These are phyloP conservation scores for Marmota flaviventris DNA, from an alignment of 2,113 vertebrate species.

Conservation along the genomic window DNA sequence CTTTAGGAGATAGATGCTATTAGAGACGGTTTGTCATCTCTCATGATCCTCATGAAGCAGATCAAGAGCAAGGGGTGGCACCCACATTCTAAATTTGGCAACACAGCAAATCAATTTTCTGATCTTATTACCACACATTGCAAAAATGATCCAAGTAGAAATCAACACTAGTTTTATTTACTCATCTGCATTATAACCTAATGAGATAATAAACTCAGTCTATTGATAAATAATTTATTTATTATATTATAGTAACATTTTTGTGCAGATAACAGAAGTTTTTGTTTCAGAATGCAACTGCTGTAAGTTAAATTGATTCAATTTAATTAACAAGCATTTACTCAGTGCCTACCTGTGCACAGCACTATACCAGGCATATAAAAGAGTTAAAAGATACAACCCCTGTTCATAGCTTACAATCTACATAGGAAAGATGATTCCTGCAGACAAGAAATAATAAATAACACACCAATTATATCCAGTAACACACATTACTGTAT, in stretches of 20 bases:
- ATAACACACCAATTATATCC: not conserved
- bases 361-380: slow-evolving; percentile 70
- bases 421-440: slow-evolving; percentile 3
- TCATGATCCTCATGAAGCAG: not conserved
- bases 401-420: slow-evolving; percentile 44
- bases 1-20: not conserved
- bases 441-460: not conserved
- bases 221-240: slow-evolving; percentile 45
- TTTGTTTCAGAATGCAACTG: slow-evolving; percentile 54
- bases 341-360: slow-evolving; percentile 63
- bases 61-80: not conserved
- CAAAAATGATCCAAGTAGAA: slow-evolving; percentile 43
- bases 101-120: slow-evolving; percentile 12
- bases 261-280: slow-evolving; percentile 24
- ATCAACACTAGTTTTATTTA: slow-evolving; percentile 63
- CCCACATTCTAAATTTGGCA: not conserved
- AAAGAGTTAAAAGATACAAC: slow-evolving; percentile 14
- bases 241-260: slow-evolving; percentile 33
- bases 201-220: slow-evolving; percentile 53
- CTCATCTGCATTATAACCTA: slow-evolving; percentile 37
- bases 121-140: not conserved
- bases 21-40: not conserved
- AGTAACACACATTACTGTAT: not conserved
- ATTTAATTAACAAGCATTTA: slow-evolving; percentile 79
- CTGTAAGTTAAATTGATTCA: slow-evolving; percentile 80